Evolutionary conservation across 2,113 vertebrate species (phyloP), one percentile per base, ranked within the genome.

Genomic region (Muntiacus muntjak): DNA sequence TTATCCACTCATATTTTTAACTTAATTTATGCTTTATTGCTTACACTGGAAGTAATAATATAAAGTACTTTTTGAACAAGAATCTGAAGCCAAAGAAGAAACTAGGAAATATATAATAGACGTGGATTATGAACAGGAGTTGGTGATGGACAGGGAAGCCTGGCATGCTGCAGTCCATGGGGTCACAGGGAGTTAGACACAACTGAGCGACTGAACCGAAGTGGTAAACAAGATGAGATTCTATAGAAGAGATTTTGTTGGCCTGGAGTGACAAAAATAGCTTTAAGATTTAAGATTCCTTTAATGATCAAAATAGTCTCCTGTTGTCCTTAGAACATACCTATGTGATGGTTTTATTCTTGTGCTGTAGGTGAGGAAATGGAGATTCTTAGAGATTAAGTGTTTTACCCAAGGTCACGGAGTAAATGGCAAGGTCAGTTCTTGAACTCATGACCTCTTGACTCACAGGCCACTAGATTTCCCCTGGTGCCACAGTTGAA

Each of bases 311-410:
- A 76, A 97, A 94, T 88, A 88, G 45, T 78, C 81, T 88, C 43
- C 55, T 43, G 19, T 95, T 95, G 28, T 91, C 93, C 92, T 90
- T 85, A 57, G 67, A 67, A 82, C 36, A 88, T 91, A 93, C 36
- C 93, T 94, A 28, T 28, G 14, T 64, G 36, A 54, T 93, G 81
- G 83, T 97, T 97, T 96, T 94, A 96, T 96, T 94, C 60, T 76
- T 86, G 8, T 83, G 58, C 36, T 88, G 25, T 85, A 40, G 76
- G 26, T 86, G 60, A 97, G 78, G 60, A 97, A 92, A 93, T 30
- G 13, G 71, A 96, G 25, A 28, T 33, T 52, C 30, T 52, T 8
- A 91, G 47, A 96, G 62, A 67, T 55, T 55, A 54, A 95, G 3
- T 79, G 17, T 74, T 82, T 91, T 87, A 54, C 28, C 55, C 71